Evolutionary conservation across 2,797 vertebrate genomes (phyloP).

Genomic region (Microctenopoma steveboyesi): DNA sequence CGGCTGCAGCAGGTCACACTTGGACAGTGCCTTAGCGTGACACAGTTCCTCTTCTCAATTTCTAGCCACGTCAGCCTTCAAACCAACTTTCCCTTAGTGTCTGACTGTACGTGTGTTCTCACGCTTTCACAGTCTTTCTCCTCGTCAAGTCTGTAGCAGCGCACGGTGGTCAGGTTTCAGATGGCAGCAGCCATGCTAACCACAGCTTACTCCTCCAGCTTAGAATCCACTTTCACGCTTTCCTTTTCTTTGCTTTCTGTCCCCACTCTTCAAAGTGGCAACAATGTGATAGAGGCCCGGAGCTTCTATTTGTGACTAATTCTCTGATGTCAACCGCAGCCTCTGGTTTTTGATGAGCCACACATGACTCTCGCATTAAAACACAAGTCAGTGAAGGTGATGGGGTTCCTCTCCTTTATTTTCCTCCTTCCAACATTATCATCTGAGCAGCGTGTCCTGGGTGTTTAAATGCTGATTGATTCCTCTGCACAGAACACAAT

Average conservation of each 20-base stretch:
- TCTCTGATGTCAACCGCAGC: slow-evolving; percentile 9
- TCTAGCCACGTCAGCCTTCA: background rate
- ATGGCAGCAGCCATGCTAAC: background rate
- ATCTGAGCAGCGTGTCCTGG: slow-evolving; percentile 18
- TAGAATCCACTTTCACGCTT: background rate
- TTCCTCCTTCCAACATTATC: background rate
- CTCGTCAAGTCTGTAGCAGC: background rate
- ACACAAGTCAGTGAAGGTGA: slow-evolving; percentile 7
- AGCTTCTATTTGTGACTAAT: slow-evolving; percentile 43
- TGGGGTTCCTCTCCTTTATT: background rate
- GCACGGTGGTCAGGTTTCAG: background rate
- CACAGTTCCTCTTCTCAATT: background rate
- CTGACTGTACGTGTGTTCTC: slow-evolving; percentile 9
- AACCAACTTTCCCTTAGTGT: slow-evolving; percentile 24
- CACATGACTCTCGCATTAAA: slow-evolving; percentile 28
- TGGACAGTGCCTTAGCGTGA: background rate
- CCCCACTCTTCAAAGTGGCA: slow-evolving; percentile 16
- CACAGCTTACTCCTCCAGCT: background rate
- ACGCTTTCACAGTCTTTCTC: background rate
- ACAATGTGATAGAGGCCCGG: background rate
- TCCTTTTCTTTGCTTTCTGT: background rate
- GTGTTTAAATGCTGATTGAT: slow-evolving; percentile 32
- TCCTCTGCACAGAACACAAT: slow-evolving; percentile 8
- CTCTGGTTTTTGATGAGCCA: slow-evolving; percentile 31
- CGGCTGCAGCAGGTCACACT: background rate